phyloP scores from a whole-genome alignment of 2,797 vertebrate species.

The Lates japonicus region DNA sequence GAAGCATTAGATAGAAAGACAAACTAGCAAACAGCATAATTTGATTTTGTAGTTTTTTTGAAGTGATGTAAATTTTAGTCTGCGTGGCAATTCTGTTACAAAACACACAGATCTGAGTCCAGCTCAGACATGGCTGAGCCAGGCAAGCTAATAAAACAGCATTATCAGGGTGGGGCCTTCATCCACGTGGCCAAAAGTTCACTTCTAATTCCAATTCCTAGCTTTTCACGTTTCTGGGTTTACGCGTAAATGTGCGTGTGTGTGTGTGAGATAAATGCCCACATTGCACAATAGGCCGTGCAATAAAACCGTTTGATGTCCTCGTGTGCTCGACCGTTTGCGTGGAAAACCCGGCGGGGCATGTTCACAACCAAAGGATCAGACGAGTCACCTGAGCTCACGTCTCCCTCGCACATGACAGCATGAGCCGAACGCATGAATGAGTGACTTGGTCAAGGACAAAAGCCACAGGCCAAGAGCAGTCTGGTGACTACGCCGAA shows the following conservation, averaged over 20 bases:
- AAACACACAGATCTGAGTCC: background rate
- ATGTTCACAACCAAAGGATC: slow-evolving; percentile 56
- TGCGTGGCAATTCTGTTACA: slow-evolving; percentile 5
- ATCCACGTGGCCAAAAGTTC: slow-evolving; percentile 66
- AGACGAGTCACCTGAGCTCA: slow-evolving; percentile 73
- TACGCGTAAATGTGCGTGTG: slow-evolving; percentile 13
- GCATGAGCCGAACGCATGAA: slow-evolving; percentile 44
- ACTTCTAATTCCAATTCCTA: slow-evolving; percentile 59
- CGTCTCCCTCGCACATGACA: slow-evolving; percentile 41
- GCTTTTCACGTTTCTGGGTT: slow-evolving; percentile 29
- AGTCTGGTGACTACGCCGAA: slow-evolving; percentile 17
- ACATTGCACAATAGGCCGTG: slow-evolving; percentile 48
- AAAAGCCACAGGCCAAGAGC: background rate
- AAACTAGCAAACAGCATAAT: background rate
- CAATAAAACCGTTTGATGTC: slow-evolving; percentile 66
- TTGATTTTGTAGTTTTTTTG: too few species aligned
- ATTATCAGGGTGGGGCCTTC: slow-evolving; percentile 55
- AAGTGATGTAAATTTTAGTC: background rate
- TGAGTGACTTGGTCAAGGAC: slow-evolving; percentile 65
- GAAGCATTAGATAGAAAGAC: background rate
- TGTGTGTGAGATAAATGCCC: slow-evolving; percentile 53
- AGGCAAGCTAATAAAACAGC: slow-evolving; percentile 57
- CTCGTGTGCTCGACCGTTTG: slow-evolving; percentile 39
- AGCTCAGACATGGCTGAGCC: slow-evolving; percentile 48
- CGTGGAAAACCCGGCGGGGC: slow-evolving; percentile 65